Percentiles rank a stretch among this genome's conserved stretches.
phyloP scores from a whole-genome alignment of 2,888 invertebrate genomes.

The Platycheirus albimanus region DNA sequence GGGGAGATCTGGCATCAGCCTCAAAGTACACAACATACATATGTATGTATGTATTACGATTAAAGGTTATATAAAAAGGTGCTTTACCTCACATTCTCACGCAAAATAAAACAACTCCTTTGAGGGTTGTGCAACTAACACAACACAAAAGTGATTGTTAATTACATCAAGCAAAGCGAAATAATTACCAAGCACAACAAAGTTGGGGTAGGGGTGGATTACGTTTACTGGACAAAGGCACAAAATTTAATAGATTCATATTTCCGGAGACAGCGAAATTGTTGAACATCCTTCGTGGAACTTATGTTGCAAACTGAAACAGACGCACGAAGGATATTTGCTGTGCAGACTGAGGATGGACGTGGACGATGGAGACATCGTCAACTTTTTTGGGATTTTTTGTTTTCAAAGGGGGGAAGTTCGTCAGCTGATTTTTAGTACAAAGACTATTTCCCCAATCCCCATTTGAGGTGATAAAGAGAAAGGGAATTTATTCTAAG shows the following conservation, averaged over 20 bases:
- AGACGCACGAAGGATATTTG: background rate
- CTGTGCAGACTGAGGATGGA: no score
- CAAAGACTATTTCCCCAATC: constrained; percentile 34
- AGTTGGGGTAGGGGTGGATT: constrained; percentile 20
- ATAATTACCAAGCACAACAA: constrained; percentile 38
- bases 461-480: constrained; percentile 9
- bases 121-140: background rate
- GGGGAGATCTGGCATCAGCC: background rate
- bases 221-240: constrained; percentile 14
- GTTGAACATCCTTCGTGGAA: constrained; percentile 16
- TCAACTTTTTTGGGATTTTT: background rate
- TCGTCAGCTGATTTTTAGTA: constrained; percentile 67
- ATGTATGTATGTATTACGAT: background rate
- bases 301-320: constrained; percentile 38
- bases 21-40: constrained; percentile 2
- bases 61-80: constrained; percentile 10
- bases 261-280: background rate
- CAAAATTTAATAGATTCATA: background rate
- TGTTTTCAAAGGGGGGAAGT: no score
- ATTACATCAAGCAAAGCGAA: constrained; percentile 31
- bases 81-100: constrained; percentile 26
- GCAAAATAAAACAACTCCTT: background rate
- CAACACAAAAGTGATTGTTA: constrained; percentile 40
- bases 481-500: constrained; percentile 3
- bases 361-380: no score